Evolutionary conservation across 2,888 invertebrate species (phyloP).

Genomic region (Drosophila macrospina): DNA sequence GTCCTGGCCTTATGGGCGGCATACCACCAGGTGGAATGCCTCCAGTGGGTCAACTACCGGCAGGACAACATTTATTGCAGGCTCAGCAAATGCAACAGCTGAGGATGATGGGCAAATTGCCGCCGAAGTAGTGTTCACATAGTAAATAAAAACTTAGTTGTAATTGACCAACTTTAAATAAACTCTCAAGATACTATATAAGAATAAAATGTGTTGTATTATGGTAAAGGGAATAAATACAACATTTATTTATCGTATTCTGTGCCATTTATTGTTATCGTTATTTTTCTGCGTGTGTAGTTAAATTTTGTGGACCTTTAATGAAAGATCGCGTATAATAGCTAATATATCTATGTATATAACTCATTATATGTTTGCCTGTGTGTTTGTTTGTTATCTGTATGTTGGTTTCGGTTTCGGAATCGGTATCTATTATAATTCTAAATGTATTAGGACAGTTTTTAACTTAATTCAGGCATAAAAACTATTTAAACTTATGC

Average conservation of each 20-base stretch:
- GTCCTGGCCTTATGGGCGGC: slow-evolving; percentile 45
- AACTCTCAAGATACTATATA: neutral
- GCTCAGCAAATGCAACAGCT: slow-evolving; percentile 87
- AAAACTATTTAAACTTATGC: slow-evolving; percentile 55
- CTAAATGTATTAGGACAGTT: slow-evolving; percentile 71
- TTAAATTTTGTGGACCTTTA: slow-evolving; percentile 50
- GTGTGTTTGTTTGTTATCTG: slow-evolving; percentile 16
- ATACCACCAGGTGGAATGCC: slow-evolving; percentile 65
- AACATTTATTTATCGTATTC: slow-evolving; percentile 53
- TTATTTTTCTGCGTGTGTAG: slow-evolving; percentile 70
- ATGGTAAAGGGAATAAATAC: neutral
- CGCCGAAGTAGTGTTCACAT: slow-evolving; percentile 61
- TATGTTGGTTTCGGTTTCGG: slow-evolving; percentile 15
- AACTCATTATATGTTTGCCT: slow-evolving; percentile 44
- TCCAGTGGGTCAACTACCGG: slow-evolving; percentile 66
- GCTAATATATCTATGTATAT: slow-evolving; percentile 60
- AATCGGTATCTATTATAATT: slow-evolving; percentile 61
- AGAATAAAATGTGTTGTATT: neutral
- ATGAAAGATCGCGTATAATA: slow-evolving; percentile 49
- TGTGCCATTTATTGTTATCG: slow-evolving; percentile 77
- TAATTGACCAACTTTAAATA: slow-evolving; percentile 26
- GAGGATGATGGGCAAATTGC: slow-evolving; percentile 83
- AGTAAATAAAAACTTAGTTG: slow-evolving; percentile 10
- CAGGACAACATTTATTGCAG: slow-evolving; percentile 85
- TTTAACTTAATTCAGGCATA: slow-evolving; percentile 56